Percentiles rank a stretch among this genome's conserved stretches.
Evolutionary conservation across 2,888 invertebrate species (phyloP).

Genomic region (Phaedon cochleariae): DNA sequence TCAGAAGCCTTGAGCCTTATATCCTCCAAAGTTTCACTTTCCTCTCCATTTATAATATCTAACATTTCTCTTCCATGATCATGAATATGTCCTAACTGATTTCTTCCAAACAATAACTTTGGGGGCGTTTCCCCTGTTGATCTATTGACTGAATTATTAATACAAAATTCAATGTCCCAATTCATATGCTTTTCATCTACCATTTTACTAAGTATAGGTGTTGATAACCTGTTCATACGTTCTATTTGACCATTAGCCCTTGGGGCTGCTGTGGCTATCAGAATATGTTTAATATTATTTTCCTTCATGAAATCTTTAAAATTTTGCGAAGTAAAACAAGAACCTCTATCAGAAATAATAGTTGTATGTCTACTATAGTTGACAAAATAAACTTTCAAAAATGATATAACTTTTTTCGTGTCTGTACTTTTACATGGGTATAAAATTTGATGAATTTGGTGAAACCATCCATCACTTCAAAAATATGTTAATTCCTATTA

Average conservation of each 20-base stretch:
- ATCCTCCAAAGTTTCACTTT: background rate
- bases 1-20: constrained; percentile 9
- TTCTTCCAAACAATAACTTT: constrained; percentile 46
- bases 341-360: constrained; percentile 36
- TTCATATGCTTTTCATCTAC: constrained; percentile 20
- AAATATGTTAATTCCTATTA: constrained; percentile 12
- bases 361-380: constrained; percentile 27
- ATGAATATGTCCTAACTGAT: constrained; percentile 17
- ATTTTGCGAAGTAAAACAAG: constrained; percentile 24
- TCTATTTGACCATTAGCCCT: constrained; percentile 42
- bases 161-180: constrained; percentile 40
- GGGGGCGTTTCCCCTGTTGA: constrained; percentile 45
- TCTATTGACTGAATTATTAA: constrained; percentile 45
- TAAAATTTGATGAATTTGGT: constrained; percentile 21
- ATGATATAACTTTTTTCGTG: constrained; percentile 10
- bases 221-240: constrained; percentile 31
- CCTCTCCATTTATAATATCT: background rate
- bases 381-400: constrained; percentile 6
- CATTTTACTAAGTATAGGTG: constrained; percentile 30
- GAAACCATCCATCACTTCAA: constrained; percentile 23
- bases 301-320: constrained; percentile 29
- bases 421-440: constrained; percentile 17
- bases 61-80: constrained; percentile 18
- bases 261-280: constrained; percentile 34
- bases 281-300: constrained; percentile 22